Evolutionary conservation across 37 sponge, comb jelly and placozoan species (phyloP).

Genomic region (Bolinopsis microptera): DNA sequence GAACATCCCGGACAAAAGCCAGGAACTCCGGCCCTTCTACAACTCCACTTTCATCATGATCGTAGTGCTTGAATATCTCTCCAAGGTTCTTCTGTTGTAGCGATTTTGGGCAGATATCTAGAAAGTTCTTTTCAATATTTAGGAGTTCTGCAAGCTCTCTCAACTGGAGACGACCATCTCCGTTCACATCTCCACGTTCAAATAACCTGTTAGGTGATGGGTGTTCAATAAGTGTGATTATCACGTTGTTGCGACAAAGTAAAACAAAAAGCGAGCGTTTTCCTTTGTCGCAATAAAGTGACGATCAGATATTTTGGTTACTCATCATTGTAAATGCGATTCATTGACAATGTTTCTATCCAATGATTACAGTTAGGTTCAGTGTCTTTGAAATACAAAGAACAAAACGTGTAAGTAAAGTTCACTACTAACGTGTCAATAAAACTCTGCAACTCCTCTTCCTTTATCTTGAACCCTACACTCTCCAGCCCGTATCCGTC

Average conservation of each 20-base stretch:
- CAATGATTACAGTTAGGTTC: too few species aligned
- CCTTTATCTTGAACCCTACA: not conserved
- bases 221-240: too few species aligned
- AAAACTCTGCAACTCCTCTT: not conserved
- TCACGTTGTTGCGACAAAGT: too few species aligned
- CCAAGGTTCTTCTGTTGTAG: not conserved
- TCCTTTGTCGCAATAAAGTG: too few species aligned
- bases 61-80: conserved; percentile 34
- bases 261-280: too few species aligned
- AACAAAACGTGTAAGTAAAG: too few species aligned
- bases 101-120: not conserved
- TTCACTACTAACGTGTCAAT: not conserved
- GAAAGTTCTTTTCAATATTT: conserved; percentile 26
- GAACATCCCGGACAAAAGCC: conserved; percentile 33
- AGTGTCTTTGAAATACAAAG: too few species aligned
- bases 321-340: too few species aligned
- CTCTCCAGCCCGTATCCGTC: not conserved
- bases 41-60: not conserved
- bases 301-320: too few species aligned
- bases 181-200: not conserved
- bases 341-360: too few species aligned
- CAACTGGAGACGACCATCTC: not conserved
- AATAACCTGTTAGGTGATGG: too few species aligned
- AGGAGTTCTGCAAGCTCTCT: not conserved
- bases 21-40: conserved; percentile 43